phyloP scores from a whole-genome alignment of 2,888 invertebrate species.

The Trachelus troglodyta region DNA sequence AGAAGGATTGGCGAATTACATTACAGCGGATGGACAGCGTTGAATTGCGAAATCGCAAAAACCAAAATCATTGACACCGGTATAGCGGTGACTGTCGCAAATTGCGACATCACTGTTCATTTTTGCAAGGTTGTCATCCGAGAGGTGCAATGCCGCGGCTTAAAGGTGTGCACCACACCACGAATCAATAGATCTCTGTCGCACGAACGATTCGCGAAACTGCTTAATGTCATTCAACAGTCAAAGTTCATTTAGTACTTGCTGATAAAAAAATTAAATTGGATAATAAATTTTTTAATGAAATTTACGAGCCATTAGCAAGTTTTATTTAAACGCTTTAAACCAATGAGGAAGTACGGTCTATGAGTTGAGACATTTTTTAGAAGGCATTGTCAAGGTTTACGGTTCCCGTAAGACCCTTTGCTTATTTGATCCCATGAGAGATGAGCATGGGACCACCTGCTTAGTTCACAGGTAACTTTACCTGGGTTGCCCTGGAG shows the following conservation, averaged over 20 bases:
- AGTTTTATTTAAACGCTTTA: not conserved
- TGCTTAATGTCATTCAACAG: not conserved
- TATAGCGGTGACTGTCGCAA: not conserved
- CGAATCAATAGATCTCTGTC: not conserved
- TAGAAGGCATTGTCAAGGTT: not conserved
- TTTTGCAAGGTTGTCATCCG: not conserved
- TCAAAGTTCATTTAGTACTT: not conserved
- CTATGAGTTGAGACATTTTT: not conserved
- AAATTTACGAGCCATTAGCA: not conserved
- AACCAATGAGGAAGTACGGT: not conserved
- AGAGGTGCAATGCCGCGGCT: not conserved
- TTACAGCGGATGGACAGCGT: not conserved
- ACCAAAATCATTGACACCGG: constrained; percentile 2
- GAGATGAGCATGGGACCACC: constrained; percentile 16
- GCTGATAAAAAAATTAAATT: not conserved
- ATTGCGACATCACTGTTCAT: not conserved
- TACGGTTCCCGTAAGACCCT: not conserved
- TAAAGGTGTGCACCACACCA: not conserved
- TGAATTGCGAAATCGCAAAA: constrained; percentile 6
- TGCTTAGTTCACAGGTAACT: constrained; percentile 25
- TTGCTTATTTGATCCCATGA: not conserved
- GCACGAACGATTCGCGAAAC: not conserved
- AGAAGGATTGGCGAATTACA: not conserved
- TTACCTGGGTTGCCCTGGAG: constrained; percentile 18
- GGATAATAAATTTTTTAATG: not conserved